Conservation (phyloP, 2,888 invertebrate species). For the Heliconius hortense region DNA sequence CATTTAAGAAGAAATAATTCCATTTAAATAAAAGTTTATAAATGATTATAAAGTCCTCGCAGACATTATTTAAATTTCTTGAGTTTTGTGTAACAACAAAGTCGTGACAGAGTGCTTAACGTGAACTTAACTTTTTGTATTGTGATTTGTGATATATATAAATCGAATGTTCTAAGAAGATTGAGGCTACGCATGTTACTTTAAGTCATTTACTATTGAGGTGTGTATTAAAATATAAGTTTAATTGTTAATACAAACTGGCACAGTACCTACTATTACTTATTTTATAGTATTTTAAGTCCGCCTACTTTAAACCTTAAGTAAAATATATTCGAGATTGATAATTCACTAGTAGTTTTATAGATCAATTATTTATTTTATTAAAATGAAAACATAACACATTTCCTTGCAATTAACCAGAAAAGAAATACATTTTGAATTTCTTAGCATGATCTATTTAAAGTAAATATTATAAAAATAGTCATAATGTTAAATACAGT, state of each 20-base stretch:
- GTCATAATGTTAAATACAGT: background rate
- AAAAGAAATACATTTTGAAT: background rate
- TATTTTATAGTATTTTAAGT: background rate
- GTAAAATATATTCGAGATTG: background rate
- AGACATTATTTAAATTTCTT: background rate
- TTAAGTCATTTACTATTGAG: conserved; percentile 24
- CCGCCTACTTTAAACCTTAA: background rate
- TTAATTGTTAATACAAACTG: background rate
- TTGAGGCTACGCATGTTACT: conserved; percentile 21
- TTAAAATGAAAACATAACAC: background rate
- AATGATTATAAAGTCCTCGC: background rate
- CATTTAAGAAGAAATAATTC: background rate
- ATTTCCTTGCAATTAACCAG: background rate
- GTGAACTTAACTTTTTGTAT: conserved; percentile 26
- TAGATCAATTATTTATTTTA: background rate
- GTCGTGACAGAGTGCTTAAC: conserved; percentile 13
- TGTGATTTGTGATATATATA: conserved; percentile 17
- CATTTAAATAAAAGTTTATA: background rate
- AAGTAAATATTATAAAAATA: background rate
- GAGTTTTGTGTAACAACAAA: background rate
- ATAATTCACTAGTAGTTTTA: background rate
- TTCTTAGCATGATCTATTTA: background rate
- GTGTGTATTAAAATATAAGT: conserved; percentile 9
- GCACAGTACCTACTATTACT: background rate
- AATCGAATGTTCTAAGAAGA: conserved; percentile 24